Evolutionary conservation across 2,888 invertebrate genomes (phyloP), one percentile per base, ranked within the genome.

Genomic region (Elaeidobius kamerunicus): DNA sequence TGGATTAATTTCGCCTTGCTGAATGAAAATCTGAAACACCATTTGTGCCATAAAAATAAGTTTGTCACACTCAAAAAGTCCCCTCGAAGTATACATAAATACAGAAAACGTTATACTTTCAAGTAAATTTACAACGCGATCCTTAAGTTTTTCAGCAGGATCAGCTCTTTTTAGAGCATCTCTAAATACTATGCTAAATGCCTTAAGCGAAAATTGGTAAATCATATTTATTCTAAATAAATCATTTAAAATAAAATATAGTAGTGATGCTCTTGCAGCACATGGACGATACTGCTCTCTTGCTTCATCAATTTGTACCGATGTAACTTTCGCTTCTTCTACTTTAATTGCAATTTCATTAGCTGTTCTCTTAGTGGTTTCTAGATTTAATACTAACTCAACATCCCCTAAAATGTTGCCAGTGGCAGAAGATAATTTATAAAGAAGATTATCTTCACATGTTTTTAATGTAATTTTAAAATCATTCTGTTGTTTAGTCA

Each of bases 151-250:
- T 0, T 88, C 86, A 0, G 85, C 80, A 0, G 77, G 73, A 3
- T 80, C 78, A 0, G 94, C 87, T 50, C 76, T 78, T 12, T 76
- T 73, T 38, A 96, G 82, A 0, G 95, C 92, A 60, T 88, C 88
- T 63, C 86, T 87, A 72, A 95, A 95, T 2, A 95, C 94, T 0
- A 88, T 87, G 63, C 87, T 91, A 76, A 94, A 95, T 0, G 95
- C 92, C 73, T 95, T 95, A 50, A 96, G 74, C 0, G 95, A 95
- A 75, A 96, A 96, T 72, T 95, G 94, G 73, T 97, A 97, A 69
- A 97, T 91, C 36, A 91, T 90, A 73, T 95, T 93, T 64, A 96
- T 93, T 73, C 91, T 91, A 74, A 86, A 83, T 42, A 97, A 73
- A 65, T 96, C 95, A 68, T 92, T 95, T 55, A 97, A 76, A 56